Evolutionary conservation across 2,113 vertebrate genomes (phyloP).

Genomic region (Chionis minor): DNA sequence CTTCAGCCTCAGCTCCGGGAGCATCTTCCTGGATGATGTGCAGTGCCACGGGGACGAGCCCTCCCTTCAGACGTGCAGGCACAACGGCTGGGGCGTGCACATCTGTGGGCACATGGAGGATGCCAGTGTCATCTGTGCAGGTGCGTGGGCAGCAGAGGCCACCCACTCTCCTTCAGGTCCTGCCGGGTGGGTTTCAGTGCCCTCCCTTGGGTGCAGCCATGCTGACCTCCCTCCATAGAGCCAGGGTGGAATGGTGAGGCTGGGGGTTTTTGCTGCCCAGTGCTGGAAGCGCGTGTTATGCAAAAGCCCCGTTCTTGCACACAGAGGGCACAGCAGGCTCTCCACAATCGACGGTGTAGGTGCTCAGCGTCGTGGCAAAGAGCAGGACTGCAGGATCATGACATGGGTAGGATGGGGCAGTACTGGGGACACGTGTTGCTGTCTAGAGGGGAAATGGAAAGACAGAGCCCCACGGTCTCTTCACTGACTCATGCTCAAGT

Average conservation of each 20-base stretch:
- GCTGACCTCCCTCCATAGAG: too few relatives aligned
- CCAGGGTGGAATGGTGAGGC: too few relatives aligned
- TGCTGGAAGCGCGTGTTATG: background rate
- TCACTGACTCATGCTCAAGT: too few relatives aligned
- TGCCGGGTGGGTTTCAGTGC: background rate
- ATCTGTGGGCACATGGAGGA: background rate
- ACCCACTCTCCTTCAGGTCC: rapidly evolving
- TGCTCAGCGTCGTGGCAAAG: background rate
- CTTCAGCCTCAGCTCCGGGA: rapidly evolving
- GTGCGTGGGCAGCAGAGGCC: background rate
- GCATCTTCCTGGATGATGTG: background rate
- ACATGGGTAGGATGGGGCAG: background rate
- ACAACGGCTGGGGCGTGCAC: background rate
- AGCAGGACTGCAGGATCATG: background rate
- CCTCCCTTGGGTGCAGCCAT: background rate
- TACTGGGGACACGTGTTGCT: background rate
- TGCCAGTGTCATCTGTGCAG: conserved; percentile 7
- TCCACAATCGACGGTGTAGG: too few relatives aligned
- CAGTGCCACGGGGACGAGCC: background rate
- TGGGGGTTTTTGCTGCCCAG: background rate
- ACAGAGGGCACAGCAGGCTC: background rate
- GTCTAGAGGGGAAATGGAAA: background rate
- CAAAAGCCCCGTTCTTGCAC: too few relatives aligned
- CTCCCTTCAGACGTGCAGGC: background rate
- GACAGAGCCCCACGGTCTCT: background rate